Percentiles rank a stretch among this genome's conserved stretches.
phyloP scores from a whole-genome alignment of 2,797 vertebrate genomes.

The Mus caroli region DNA sequence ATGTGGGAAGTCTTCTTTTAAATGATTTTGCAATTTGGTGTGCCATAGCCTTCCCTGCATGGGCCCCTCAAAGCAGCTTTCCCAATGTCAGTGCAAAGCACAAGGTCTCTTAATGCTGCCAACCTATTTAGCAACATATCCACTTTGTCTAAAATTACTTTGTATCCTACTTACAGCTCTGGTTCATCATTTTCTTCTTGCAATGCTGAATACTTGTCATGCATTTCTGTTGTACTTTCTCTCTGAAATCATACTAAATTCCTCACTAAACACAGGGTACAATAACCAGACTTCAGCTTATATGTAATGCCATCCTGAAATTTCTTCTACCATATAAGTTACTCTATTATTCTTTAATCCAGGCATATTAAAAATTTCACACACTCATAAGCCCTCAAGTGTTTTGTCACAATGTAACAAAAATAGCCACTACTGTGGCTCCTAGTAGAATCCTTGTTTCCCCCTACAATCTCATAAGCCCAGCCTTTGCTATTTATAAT shows the following conservation, averaged over 20 bases:
- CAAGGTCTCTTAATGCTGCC: neutral
- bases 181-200: neutral
- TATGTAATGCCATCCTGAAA: neutral
- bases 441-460: neutral
- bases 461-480: neutral
- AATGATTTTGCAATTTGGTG: neutral
- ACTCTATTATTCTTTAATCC: neutral
- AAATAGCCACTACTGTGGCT: neutral
- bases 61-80: neutral
- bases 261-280: neutral
- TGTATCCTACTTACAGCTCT: neutral
- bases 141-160: neutral
- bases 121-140: neutral
- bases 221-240: neutral
- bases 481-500: neutral
- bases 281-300: neutral
- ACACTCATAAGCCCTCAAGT: neutral
- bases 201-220: too few relatives aligned
- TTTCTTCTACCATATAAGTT: neutral
- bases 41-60: neutral
- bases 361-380: neutral
- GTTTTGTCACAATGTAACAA: neutral
- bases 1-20: neutral
- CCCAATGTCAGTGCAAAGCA: neutral
- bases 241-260: neutral